Percentiles rank a stretch among this genome's conserved stretches.
Evolutionary conservation across 2,113 vertebrate genomes (phyloP).

Genomic region (Campylomormyrus tamandua): DNA sequence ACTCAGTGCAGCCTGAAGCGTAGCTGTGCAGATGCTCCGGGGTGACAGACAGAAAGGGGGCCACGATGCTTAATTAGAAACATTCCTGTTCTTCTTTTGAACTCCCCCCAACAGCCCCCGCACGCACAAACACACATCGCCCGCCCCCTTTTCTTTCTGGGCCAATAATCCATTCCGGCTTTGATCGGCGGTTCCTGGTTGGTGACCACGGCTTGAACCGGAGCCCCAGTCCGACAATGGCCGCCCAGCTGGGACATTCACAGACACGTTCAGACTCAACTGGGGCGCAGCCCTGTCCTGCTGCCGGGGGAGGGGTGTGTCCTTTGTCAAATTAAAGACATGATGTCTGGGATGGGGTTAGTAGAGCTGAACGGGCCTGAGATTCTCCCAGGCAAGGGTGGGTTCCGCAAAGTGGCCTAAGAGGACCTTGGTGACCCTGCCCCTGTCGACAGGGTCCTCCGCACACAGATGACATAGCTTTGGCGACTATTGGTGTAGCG

Average conservation of each 20-base stretch:
- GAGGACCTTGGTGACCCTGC: not conserved
- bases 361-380: constrained; percentile 18
- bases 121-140: constrained; percentile 3
- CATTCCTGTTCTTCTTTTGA: constrained; percentile 42
- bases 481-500: too few species aligned
- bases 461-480: not conserved
- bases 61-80: constrained; percentile 44
- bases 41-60: not conserved
- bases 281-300: not conserved
- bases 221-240: not conserved
- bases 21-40: not conserved
- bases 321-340: constrained; percentile 21
- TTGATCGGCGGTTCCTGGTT: constrained; percentile 46
- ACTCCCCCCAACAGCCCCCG: constrained; percentile 19
- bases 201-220: constrained; percentile 5
- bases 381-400: not conserved
- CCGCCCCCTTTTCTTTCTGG: constrained; percentile 10
- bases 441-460: not conserved
- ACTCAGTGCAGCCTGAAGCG: constrained; percentile 4
- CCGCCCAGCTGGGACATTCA: constrained; percentile 19
- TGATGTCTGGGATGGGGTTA: constrained; percentile 19
- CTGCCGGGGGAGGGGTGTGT: not conserved
- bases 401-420: not conserved
- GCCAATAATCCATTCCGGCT: constrained; percentile 42
- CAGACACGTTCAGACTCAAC: constrained; percentile 1